These are phyloP conservation scores for Euplexia lucipara DNA, from an alignment of 2,888 invertebrate species.

Conservation along the genomic window DNA sequence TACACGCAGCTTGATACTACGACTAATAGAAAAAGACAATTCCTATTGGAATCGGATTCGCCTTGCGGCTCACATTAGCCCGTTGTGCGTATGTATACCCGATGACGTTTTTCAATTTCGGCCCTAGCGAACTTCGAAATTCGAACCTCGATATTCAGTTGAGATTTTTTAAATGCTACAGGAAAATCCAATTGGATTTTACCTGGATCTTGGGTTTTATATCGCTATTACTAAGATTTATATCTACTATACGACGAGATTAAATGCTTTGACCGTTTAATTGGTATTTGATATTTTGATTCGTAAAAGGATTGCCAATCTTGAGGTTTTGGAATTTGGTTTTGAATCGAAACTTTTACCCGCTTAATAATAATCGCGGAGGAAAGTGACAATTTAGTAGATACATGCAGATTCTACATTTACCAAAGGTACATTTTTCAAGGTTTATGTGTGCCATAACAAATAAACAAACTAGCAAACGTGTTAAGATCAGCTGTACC, in stretches of 20 bases:
- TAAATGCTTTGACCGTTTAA: conserved; percentile 8
- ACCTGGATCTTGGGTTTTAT: conserved; percentile 1
- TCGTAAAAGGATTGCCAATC: neutral
- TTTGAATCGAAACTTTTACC: too few relatives aligned
- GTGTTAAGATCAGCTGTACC: too few relatives aligned
- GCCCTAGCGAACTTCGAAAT: conserved; percentile 16
- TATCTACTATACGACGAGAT: neutral
- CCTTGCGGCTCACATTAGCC: neutral
- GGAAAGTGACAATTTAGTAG: too few relatives aligned
- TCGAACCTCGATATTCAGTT: conserved; percentile 18
- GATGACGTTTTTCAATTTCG: conserved; percentile 39
- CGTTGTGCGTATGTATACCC: conserved; percentile 20
- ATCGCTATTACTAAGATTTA: conserved; percentile 9
- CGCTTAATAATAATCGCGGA: too few relatives aligned
- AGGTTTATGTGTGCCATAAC: too few relatives aligned
- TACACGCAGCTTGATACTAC: neutral
- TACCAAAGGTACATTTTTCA: too few relatives aligned
- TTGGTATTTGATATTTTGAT: neutral
- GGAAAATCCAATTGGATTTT: conserved; percentile 32
- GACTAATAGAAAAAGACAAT: neutral
- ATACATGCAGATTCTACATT: too few relatives aligned
- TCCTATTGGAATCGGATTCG: neutral
- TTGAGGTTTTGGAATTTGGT: neutral
- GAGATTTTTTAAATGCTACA: conserved; percentile 33
- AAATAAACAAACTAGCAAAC: too few relatives aligned